Percentiles rank a stretch among this genome's conserved stretches.
Conservation (phyloP, 2,888 invertebrate species). For the Clistopyga incitator region DNA sequence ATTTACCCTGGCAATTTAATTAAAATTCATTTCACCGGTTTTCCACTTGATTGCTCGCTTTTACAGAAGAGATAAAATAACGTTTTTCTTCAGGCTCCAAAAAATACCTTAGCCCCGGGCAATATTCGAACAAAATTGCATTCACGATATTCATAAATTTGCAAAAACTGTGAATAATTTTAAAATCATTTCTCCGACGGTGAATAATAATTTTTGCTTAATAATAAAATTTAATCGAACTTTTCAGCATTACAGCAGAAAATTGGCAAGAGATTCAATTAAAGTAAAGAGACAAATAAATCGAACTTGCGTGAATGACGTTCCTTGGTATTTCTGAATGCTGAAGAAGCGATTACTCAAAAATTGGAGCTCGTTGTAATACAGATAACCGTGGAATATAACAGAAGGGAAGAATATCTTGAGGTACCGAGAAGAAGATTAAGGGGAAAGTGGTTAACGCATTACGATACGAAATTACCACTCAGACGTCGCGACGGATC, state of each 20-base stretch:
- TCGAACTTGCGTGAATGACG: too few species aligned
- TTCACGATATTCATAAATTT: too few species aligned
- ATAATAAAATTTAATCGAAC: too few species aligned
- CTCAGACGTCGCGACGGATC: conserved; percentile 72
- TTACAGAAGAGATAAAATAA: conserved; percentile 53
- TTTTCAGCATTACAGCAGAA: too few species aligned
- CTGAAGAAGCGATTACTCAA: too few species aligned
- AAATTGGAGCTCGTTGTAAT: too few species aligned
- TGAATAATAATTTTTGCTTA: too few species aligned
- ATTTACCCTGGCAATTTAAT: conserved; percentile 70
- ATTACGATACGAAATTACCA: conserved; percentile 76
- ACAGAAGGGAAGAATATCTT: neutral
- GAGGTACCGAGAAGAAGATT: conserved; percentile 16
- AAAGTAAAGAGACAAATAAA: too few species aligned
- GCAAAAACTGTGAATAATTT: too few species aligned
- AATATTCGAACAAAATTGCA: neutral
- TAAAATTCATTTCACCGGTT: conserved; percentile 73
- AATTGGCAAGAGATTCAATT: too few species aligned
- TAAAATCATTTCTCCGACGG: neutral
- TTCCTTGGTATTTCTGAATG: too few species aligned
- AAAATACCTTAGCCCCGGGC: neutral
- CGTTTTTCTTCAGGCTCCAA: conserved; percentile 17
- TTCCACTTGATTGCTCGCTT: conserved; percentile 66
- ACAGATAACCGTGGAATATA: neutral
- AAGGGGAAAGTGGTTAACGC: conserved; percentile 62